A percentile compares a stretch with the other conserved stretches of the same genome.
phyloP scores from a whole-genome alignment of 1,140 invertebrate species.

The Calosoma granatense region DNA sequence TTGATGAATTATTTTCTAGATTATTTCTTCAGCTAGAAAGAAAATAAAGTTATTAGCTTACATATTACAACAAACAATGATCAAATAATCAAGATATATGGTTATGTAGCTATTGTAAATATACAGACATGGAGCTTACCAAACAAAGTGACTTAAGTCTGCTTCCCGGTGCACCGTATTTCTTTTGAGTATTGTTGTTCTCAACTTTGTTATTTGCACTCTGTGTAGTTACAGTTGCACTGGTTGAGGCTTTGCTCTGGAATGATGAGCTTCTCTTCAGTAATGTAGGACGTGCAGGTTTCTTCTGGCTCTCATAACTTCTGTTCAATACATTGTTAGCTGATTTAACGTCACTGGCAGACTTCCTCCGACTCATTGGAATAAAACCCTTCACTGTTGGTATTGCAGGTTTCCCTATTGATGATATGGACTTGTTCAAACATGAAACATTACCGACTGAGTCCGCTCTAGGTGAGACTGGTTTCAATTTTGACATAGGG shows the following conservation, averaged over 20 bases:
- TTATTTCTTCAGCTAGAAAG: too few relatives aligned
- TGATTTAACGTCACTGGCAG: not conserved
- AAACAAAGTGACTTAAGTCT: not conserved
- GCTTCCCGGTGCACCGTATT: not conserved
- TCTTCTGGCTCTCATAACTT: conserved; percentile 1
- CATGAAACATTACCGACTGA: not conserved
- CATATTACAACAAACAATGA: too few relatives aligned
- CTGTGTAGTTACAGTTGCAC: not conserved
- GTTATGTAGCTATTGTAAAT: too few relatives aligned
- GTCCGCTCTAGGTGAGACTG: not conserved
- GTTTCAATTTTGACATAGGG: too few relatives aligned
- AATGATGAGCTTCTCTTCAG: not conserved
- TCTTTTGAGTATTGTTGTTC: not conserved
- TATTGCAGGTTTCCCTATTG: not conserved
- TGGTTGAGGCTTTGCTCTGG: not conserved
- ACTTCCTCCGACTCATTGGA: not conserved
- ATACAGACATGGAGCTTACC: not conserved
- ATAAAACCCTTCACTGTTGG: not conserved
- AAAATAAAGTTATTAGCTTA: too few relatives aligned
- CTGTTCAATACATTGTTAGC: not conserved
- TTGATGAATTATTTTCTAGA: too few relatives aligned
- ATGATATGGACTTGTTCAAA: not conserved
- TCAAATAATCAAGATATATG: too few relatives aligned
- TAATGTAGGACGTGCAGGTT: not conserved
- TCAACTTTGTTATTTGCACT: not conserved